Base-by-base conservation (phyloP, 2,888 invertebrate species). In the Spisula subtruncata region DNA sequence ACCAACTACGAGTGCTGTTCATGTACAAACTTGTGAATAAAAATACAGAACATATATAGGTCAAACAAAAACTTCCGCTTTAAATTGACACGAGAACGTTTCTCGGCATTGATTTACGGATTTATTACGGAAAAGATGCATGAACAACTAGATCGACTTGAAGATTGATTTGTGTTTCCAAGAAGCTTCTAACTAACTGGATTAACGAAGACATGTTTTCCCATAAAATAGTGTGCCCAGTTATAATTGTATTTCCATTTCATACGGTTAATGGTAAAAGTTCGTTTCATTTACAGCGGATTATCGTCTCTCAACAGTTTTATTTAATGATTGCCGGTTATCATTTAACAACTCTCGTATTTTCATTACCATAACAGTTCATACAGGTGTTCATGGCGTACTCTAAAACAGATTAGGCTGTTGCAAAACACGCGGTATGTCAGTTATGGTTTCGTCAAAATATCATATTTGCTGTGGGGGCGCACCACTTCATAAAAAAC, bases 211-310 rank as follows among this genome's bases (percentile, higher is more conserved):
- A 60, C 60, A n/a, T 18, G 18, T 60, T 60, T 60, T 20, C 60
- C n/a, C 60, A 60, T 60, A 60, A 60, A 60, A 60, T 20, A 60
- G 60, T 60, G 56, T 56, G 60, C n/a, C 60, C 60, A n/a, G 60
- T n/a, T 60, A 60, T 60, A 60, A 60, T 60, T 60, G n/a, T 60
- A 60, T 60, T 60, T 60, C 60, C 60, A 60, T 60, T 60, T n/a
- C n/a, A n/a, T n/a, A 60, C 60, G 1, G 60, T 60, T 60, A 60
- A 0, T n/a, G 60, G n/a, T 60, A 16, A 60, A 60, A 60, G 60
- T 60, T 8, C 20, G n/a, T n/a, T 60, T n/a, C 60, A 60, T 60
- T n/a, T 60, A 6, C 56, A 56, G 56, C 56, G 56, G 56, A 56
- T 12, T 56, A n/a, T 60, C n/a, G 18, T 60, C 60, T 60, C 18